Conservation (phyloP, 2,113 vertebrate species). For the Plestiodon gilberti region DNA sequence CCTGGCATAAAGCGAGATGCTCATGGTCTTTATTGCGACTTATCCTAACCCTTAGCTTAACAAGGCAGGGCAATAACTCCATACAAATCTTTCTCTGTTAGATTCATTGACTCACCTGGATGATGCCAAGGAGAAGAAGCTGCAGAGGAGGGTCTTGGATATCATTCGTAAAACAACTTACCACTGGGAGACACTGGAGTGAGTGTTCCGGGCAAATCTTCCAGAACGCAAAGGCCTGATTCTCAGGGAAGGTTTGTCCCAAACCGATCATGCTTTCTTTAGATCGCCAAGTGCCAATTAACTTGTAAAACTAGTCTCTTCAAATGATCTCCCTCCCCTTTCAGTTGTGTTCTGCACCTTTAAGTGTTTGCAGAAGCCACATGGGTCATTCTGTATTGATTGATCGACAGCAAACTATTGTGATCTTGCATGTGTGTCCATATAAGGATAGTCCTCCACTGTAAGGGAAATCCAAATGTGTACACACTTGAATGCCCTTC, state of each 20-base stretch:
- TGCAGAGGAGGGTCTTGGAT: conserved; percentile 76
- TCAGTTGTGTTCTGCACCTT: neutral
- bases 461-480: neutral
- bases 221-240: neutral
- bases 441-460: neutral
- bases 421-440: neutral
- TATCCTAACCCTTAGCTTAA: neutral
- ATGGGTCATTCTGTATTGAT: neutral
- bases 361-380: neutral
- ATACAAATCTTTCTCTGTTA: neutral
- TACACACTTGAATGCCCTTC: neutral
- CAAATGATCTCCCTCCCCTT: neutral
- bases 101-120: neutral
- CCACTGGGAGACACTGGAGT: conserved; percentile 85
- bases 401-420: neutral
- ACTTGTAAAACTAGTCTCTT: neutral
- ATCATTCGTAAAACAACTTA: conserved; percentile 81
- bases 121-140: conserved; percentile 49
- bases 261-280: neutral
- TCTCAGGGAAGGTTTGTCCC: neutral
- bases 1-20: neutral
- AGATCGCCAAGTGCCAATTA: neutral
- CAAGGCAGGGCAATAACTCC: too few species aligned
- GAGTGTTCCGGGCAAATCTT: conserved; percentile 23
- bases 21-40: neutral